These are phyloP conservation scores for Cosmia trapezina DNA, from an alignment of 2,888 invertebrate species.

Conservation along the genomic window DNA sequence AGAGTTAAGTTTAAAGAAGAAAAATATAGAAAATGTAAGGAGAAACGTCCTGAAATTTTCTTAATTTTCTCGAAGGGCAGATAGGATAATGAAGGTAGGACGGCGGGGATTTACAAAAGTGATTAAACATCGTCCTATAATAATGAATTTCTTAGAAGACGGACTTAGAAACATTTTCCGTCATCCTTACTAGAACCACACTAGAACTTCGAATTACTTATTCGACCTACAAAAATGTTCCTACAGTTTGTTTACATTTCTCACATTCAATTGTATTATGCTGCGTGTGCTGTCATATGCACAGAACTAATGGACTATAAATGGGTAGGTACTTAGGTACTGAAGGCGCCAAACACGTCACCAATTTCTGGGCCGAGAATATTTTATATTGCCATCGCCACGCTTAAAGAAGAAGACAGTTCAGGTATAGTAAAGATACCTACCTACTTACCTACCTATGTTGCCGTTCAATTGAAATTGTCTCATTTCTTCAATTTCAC, in stretches of 20 bases:
- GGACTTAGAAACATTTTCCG: background rate
- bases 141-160: background rate
- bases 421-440: background rate
- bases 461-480: background rate
- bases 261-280: background rate
- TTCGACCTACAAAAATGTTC: no score
- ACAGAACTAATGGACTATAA: background rate
- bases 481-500: background rate
- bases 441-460: no score
- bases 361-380: background rate
- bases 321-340: background rate
- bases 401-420: background rate
- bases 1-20: no score
- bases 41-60: no score
- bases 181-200: background rate
- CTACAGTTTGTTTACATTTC: background rate
- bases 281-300: background rate
- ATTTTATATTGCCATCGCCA: background rate
- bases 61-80: background rate
- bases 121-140: background rate
- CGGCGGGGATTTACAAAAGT: background rate
- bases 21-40: background rate
- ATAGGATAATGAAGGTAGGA: background rate
- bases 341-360: background rate
- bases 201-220: background rate